These are phyloP conservation scores for Tetanocera ferruginea DNA, from an alignment of 2,888 invertebrate species.

Conservation along the genomic window DNA sequence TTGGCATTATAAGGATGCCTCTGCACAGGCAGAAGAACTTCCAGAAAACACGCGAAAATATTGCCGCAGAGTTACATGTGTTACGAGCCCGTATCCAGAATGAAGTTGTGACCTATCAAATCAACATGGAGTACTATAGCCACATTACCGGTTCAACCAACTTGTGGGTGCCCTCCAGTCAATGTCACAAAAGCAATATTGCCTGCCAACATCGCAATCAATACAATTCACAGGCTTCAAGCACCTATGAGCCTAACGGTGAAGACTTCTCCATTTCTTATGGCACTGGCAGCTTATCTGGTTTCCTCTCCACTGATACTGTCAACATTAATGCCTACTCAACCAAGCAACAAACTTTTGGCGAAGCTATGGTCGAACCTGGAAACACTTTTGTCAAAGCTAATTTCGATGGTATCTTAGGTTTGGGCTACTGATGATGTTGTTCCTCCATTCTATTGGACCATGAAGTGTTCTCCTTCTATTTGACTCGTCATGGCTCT, in stretches of 20 bases:
- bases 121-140: slow-evolving; percentile 55
- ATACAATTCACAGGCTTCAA: slow-evolving; percentile 89
- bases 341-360: slow-evolving; percentile 88
- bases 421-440: slow-evolving; percentile 94
- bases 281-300: slow-evolving; percentile 95
- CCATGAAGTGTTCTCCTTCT: slow-evolving; percentile 91
- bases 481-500: slow-evolving; percentile 81
- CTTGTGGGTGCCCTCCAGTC: slow-evolving; percentile 97
- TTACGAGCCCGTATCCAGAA: slow-evolving; percentile 36
- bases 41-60: slow-evolving; percentile 46
- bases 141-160: slow-evolving; percentile 87
- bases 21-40: slow-evolving; percentile 56
- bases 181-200: slow-evolving; percentile 89
- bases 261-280: slow-evolving; percentile 92
- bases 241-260: slow-evolving; percentile 87
- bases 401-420: slow-evolving; percentile 97
- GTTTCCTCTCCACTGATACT: slow-evolving; percentile 91
- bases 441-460: slow-evolving; percentile 86
- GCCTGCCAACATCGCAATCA: slow-evolving; percentile 96
- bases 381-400: slow-evolving; percentile 94
- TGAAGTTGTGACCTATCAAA: slow-evolving; percentile 50
- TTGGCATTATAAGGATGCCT: slow-evolving; percentile 53
- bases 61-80: slow-evolving; percentile 45
- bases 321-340: slow-evolving; percentile 78
- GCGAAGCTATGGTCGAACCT: slow-evolving; percentile 93